Conservation (phyloP, 2,888 invertebrate genomes). For the Apamea anceps region DNA sequence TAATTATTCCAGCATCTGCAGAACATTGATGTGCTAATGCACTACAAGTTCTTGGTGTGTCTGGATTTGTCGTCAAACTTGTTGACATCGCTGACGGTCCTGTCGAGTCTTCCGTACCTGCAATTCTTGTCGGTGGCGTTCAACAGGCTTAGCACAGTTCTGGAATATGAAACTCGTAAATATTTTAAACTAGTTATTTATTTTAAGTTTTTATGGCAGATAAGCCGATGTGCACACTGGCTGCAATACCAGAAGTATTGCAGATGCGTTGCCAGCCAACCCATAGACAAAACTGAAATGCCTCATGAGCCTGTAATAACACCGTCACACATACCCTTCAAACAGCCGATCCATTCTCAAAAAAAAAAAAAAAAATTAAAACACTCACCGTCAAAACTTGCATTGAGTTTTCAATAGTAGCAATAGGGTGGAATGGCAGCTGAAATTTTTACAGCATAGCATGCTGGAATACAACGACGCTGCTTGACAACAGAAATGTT, state of each 20-base stretch:
- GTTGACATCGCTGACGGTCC: conserved; percentile 86
- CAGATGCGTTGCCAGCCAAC: no score
- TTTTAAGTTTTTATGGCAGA: background rate
- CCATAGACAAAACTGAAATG: background rate
- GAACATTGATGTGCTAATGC: conserved; percentile 87
- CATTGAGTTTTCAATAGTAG: no score
- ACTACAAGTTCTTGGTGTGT: conserved; percentile 91
- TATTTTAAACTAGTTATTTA: conserved; percentile 50
- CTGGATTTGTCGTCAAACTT: conserved; percentile 91
- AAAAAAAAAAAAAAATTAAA: no score
- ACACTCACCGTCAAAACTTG: no score
- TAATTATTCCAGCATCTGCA: conserved; percentile 76
- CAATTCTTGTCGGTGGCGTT: conserved; percentile 90
- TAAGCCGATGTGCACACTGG: background rate
- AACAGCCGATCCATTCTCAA: no score
- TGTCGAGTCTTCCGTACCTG: conserved; percentile 89
- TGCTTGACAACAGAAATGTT: background rate
- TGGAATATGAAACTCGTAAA: conserved; percentile 90
- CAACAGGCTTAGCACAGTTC: conserved; percentile 87
- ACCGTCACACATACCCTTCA: no score
- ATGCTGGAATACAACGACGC: background rate
- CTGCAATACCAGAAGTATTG: no score
- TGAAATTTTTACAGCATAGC: no score
- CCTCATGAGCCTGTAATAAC: background rate
- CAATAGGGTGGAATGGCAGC: no score